Conservation (phyloP, 2,113 vertebrate species). For the Hipposideros armiger region DNA sequence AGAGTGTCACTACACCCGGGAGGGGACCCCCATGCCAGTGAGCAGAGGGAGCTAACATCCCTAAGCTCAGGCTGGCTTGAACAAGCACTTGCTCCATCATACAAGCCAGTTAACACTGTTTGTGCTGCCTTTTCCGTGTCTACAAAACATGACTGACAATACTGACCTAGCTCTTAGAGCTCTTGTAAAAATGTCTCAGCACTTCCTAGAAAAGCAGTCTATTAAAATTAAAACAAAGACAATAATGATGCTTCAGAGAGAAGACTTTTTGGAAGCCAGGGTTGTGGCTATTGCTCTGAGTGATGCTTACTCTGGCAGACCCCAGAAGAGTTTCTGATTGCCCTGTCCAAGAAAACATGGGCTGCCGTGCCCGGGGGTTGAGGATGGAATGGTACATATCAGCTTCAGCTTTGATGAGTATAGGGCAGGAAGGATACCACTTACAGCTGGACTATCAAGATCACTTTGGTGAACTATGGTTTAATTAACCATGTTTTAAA, state of each 20-base stretch:
- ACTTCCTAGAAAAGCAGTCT: background rate
- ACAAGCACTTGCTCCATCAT: background rate
- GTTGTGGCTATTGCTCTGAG: background rate
- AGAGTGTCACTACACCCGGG: background rate
- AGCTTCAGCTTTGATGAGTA: background rate
- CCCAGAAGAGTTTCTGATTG: background rate
- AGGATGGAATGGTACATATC: background rate
- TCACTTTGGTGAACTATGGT: background rate
- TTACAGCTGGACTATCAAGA: rapidly evolving
- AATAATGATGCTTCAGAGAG: background rate
- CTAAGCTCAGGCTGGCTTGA: background rate
- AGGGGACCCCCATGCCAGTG: background rate
- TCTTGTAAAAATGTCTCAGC: background rate
- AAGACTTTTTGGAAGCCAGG: background rate
- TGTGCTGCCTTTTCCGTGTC: background rate
- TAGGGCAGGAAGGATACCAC: background rate
- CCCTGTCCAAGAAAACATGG: background rate
- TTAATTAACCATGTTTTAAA: background rate
- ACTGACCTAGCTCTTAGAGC: background rate
- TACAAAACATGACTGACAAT: background rate
- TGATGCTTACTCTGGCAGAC: background rate
- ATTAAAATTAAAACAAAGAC: background rate
- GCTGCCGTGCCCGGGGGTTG: background rate
- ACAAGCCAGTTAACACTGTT: background rate
- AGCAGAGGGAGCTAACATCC: background rate